A percentile compares a stretch with the other conserved stretches of the same genome.
Conservation (phyloP, 2,113 vertebrate species). For the Myodes glareolus region DNA sequence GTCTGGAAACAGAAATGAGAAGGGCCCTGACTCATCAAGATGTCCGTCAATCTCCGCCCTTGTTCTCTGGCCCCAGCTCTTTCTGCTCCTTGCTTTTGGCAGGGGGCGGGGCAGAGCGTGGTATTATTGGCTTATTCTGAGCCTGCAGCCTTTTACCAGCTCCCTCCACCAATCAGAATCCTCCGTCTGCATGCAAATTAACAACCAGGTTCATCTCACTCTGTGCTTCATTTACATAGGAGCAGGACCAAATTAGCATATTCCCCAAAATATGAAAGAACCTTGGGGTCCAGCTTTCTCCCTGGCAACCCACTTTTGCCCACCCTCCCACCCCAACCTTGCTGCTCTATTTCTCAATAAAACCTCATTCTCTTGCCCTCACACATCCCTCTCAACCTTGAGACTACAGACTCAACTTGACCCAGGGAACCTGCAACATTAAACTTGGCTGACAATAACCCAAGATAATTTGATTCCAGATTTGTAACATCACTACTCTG, state of each 20-base stretch:
- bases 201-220: neutral
- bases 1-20: neutral
- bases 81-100: neutral
- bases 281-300: neutral
- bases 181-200: neutral
- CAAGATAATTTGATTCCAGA: neutral
- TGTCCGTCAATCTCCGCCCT: neutral
- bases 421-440: no score
- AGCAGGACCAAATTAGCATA: neutral
- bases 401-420: neutral
- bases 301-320: neutral
- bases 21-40: neutral
- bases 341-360: neutral
- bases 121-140: neutral
- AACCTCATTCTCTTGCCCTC: no score
- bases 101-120: neutral
- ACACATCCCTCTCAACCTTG: neutral
- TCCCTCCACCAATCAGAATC: neutral
- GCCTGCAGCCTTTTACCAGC: neutral
- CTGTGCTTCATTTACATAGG: neutral
- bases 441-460: neutral
- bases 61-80: neutral
- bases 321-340: fast-evolving
- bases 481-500: neutral
- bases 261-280: neutral